phyloP scores from a whole-genome alignment of 2,113 vertebrate genomes.

The Pimephales promelas region DNA sequence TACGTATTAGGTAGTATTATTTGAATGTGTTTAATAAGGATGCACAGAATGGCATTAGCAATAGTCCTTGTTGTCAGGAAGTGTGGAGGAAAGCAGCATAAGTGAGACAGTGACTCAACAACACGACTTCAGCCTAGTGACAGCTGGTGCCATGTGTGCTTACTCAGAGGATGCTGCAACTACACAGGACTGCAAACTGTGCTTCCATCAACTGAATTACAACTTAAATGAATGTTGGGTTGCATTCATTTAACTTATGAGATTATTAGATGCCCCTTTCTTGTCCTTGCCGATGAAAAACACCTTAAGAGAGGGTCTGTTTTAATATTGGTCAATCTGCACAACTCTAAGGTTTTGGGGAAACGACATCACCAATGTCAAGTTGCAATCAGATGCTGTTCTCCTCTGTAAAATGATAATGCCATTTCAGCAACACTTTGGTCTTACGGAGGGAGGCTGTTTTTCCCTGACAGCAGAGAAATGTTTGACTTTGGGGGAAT shows the following conservation, averaged over 20 bases:
- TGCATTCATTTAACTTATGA: not conserved
- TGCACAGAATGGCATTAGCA: conserved; percentile 24
- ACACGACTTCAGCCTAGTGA: conserved; percentile 36
- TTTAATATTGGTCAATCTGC: not conserved
- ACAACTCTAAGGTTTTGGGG: not conserved
- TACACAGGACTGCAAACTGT: conserved; percentile 14
- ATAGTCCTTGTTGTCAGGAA: not conserved
- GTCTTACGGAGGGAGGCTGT: conserved; percentile 3
- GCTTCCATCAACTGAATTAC: not conserved
- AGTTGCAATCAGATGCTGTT: conserved; percentile 15
- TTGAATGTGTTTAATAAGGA: conserved; percentile 5
- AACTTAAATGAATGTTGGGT: not conserved
- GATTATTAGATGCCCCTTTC: not conserved
- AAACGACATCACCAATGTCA: not conserved
- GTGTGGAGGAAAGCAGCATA: conserved; percentile 30
- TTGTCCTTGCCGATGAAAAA: not conserved
- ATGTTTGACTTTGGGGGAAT: conserved; percentile 25
- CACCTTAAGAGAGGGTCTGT: not conserved
- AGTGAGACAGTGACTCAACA: conserved; percentile 45
- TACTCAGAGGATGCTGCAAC: not conserved
- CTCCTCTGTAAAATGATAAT: conserved; percentile 19
- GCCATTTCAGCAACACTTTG: conserved; percentile 43
- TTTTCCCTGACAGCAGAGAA: conserved; percentile 20
- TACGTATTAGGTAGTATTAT: conserved; percentile 53
- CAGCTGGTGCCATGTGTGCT: conserved; percentile 45